Conservation (phyloP, 2,888 invertebrate species). For the Poecilobothrus nobilitatus region DNA sequence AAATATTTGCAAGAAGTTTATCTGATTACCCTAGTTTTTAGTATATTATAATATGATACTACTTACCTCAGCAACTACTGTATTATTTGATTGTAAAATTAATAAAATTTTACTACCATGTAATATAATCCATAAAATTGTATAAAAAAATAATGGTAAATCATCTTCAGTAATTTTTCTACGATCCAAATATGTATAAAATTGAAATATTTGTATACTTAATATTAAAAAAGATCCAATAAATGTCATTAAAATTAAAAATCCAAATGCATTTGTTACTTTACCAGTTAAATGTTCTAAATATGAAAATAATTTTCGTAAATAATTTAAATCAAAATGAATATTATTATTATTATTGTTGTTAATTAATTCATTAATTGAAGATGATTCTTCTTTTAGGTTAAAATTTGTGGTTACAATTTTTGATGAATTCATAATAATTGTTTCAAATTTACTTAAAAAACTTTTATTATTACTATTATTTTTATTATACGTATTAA, state of each 20-base stretch:
- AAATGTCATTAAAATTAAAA: slow-evolving; percentile 15
- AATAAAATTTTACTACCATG: slow-evolving; percentile 15
- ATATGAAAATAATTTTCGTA: slow-evolving; percentile 11
- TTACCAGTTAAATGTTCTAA: slow-evolving; percentile 13
- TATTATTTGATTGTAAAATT: slow-evolving; percentile 15
- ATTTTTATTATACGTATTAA: neutral
- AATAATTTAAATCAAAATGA: slow-evolving; percentile 4
- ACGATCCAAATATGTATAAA: slow-evolving; percentile 16
- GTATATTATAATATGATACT: too few species aligned
- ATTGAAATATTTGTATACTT: slow-evolving; percentile 17
- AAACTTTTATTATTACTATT: neutral
- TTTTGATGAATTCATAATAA: neutral
- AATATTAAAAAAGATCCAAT: slow-evolving; percentile 16
- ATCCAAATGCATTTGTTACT: slow-evolving; percentile 14
- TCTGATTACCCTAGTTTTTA: too few species aligned
- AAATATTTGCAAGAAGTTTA: too few species aligned
- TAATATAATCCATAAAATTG: slow-evolving; percentile 16
- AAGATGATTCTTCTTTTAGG: too few species aligned
- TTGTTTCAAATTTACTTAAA: neutral
- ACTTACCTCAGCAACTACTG: slow-evolving; percentile 16
- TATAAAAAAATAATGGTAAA: slow-evolving; percentile 13
- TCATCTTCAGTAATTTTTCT: neutral
- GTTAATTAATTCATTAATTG: neutral
- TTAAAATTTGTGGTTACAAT: too few species aligned
- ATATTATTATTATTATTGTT: neutral